Evolutionary conservation across 2,113 vertebrate genomes (phyloP).

Genomic region (Neoarius graeffei): DNA sequence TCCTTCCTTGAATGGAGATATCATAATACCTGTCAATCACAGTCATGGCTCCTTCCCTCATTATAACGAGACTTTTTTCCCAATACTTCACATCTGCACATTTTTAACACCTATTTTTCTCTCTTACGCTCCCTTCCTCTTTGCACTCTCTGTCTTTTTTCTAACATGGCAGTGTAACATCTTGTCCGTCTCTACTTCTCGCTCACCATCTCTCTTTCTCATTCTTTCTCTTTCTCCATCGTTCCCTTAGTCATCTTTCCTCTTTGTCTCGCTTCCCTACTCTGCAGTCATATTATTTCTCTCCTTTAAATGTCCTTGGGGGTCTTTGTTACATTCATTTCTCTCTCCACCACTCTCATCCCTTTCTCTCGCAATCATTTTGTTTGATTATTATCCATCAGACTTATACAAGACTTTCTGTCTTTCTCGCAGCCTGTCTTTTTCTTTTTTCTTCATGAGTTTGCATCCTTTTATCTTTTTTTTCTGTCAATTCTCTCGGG

Average conservation of each 20-base stretch:
- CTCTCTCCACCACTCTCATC: not conserved
- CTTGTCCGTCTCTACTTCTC: not conserved
- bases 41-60: not conserved
- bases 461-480: not conserved
- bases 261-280: not conserved
- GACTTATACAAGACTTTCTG: not conserved
- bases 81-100: not conserved
- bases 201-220: not conserved
- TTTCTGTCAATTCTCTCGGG: not conserved
- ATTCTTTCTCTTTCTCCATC: not conserved
- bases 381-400: not conserved
- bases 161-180: not conserved
- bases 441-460: not conserved
- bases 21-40: conserved; percentile 10
- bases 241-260: not conserved
- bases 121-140: not conserved
- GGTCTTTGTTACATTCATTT: not conserved
- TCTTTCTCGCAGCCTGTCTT: not conserved
- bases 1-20: not conserved
- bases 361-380: not conserved
- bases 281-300: not conserved
- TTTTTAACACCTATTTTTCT: not conserved
- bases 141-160: not conserved
- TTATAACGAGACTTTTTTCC: not conserved
- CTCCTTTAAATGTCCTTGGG: not conserved